Conservation (phyloP, 1,140 invertebrate species). For the Drosophila yakuba region DNA sequence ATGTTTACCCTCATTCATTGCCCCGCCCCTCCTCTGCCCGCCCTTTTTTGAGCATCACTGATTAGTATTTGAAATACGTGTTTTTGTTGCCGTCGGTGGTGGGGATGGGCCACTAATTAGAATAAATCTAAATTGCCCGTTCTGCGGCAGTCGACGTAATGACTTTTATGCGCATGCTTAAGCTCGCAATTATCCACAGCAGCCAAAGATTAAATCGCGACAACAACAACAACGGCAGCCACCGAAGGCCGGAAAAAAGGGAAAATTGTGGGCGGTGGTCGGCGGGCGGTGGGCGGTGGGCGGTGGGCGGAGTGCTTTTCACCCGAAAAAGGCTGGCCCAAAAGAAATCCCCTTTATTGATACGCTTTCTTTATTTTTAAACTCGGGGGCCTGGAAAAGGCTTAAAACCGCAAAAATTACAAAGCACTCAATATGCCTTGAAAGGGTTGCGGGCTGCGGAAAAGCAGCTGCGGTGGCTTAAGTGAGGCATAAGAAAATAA, state of each 20-base stretch:
- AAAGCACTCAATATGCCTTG: constrained; percentile 59
- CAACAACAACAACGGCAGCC: constrained; percentile 24
- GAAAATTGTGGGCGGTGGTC: constrained; percentile 2
- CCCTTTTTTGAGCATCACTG: constrained; percentile 43
- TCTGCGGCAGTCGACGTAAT: constrained; percentile 78
- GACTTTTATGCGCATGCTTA: constrained; percentile 81
- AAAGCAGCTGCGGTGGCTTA: constrained; percentile 44
- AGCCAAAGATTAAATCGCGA: constrained; percentile 78
- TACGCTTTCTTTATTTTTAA: constrained; percentile 59
- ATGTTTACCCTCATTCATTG: constrained; percentile 29
- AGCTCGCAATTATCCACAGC: constrained; percentile 79
- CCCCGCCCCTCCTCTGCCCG: no score
- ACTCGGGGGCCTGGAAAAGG: constrained; percentile 35
- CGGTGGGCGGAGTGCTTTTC: neutral
- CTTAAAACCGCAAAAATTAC: constrained; percentile 79
- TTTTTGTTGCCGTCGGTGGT: constrained; percentile 31
- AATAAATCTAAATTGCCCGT: constrained; percentile 81
- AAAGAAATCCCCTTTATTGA: constrained; percentile 72
- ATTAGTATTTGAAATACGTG: constrained; percentile 75
- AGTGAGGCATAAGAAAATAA: constrained; percentile 75
- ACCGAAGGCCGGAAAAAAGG: constrained; percentile 25
- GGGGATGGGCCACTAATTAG: constrained; percentile 63
- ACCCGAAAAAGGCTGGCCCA: neutral
- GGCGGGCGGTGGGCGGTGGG: neutral
- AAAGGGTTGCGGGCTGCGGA: constrained; percentile 7